These are phyloP conservation scores for Leucophenga montana DNA, from an alignment of 2,888 invertebrate species.

Conservation along the genomic window DNA sequence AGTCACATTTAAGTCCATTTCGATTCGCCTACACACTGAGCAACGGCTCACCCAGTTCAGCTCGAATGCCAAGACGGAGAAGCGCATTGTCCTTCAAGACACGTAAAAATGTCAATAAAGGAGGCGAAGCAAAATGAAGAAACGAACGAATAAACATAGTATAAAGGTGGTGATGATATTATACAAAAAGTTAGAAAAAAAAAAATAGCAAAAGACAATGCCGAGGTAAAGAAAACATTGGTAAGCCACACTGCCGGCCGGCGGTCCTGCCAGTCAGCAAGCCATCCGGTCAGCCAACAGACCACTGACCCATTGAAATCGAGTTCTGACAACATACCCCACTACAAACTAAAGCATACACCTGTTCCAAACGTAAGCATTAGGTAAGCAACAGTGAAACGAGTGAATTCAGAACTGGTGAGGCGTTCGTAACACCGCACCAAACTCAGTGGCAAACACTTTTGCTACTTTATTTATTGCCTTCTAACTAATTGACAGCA, in stretches of 20 bases:
- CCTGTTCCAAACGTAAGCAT: no score
- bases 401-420: no score
- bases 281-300: no score
- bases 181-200: not conserved
- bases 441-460: constrained; percentile 18
- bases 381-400: not conserved
- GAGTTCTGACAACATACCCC: no score
- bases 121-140: constrained; percentile 37
- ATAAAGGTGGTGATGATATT: not conserved
- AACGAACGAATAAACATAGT: not conserved
- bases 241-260: constrained; percentile 24
- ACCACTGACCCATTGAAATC: no score
- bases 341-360: no score
- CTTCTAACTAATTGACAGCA: constrained; percentile 65
- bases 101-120: constrained; percentile 62
- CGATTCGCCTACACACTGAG: no score
- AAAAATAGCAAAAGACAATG: not conserved
- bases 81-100: constrained; percentile 45
- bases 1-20: not conserved
- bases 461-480: constrained; percentile 58
- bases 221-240: constrained; percentile 20
- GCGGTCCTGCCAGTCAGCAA: no score
- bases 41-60: no score
- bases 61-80: constrained; percentile 27
- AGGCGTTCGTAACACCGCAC: not conserved